These are phyloP conservation scores for Brachyptera putata DNA, from an alignment of 2,888 invertebrate species.

Conservation along the genomic window DNA sequence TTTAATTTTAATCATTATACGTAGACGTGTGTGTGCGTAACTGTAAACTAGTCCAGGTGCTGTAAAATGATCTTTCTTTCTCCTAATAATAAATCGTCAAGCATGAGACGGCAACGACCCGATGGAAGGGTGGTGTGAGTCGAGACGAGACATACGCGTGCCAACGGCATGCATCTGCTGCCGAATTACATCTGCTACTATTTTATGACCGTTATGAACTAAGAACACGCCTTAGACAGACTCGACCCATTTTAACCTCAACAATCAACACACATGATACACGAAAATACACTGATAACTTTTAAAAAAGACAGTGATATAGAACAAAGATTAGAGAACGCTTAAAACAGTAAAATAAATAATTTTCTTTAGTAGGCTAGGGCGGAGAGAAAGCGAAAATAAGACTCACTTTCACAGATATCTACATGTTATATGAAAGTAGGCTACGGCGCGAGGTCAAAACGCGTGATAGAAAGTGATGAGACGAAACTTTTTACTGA, in stretches of 20 bases:
- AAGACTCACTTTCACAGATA: slow-evolving; percentile 33
- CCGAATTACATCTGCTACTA: slow-evolving; percentile 5
- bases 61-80: no score
- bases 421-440: slow-evolving; percentile 27
- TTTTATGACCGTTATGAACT: background rate
- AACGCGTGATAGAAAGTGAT: slow-evolving; percentile 31
- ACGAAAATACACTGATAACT: no score
- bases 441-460: slow-evolving; percentile 27
- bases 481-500: slow-evolving; percentile 30
- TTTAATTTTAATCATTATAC: no score
- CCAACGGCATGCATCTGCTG: slow-evolving; percentile 7
- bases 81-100: no score
- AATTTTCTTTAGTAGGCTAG: slow-evolving; percentile 26
- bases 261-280: no score
- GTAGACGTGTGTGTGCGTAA: no score
- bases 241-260: no score
- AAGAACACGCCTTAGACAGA: background rate
- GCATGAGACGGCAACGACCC: background rate
- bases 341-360: no score
- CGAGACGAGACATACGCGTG: background rate
- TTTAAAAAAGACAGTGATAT: no score
- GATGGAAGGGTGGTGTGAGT: background rate
- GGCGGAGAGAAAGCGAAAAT: slow-evolving; percentile 32
- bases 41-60: no score
- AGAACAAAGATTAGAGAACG: no score